Percentiles rank a stretch among this genome's conserved stretches.
These are phyloP conservation scores for Bucorvus abyssinicus DNA, from an alignment of 2,797 vertebrate species.

Conservation along the genomic window DNA sequence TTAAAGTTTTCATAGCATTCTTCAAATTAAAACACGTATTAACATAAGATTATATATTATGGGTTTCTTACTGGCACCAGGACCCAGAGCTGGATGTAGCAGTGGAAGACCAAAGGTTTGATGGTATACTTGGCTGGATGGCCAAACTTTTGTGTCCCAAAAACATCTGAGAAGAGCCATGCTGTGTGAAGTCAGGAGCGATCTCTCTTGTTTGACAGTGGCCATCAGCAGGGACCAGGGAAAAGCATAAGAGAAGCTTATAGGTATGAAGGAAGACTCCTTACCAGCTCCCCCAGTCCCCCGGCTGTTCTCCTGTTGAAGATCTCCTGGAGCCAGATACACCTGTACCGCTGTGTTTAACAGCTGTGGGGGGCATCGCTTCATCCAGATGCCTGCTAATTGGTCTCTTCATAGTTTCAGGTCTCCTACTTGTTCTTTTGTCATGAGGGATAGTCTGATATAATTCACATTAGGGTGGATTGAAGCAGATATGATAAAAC, in stretches of 20 bases:
- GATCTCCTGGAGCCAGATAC: background rate
- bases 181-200: background rate
- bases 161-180: background rate
- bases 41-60: background rate
- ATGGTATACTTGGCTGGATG: background rate
- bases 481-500: background rate
- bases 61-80: accelerated
- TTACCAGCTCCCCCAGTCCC: background rate
- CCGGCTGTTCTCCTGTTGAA: background rate
- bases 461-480: background rate
- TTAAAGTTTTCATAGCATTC: background rate
- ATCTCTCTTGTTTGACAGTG: background rate
- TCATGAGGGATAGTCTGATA: background rate
- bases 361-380: background rate
- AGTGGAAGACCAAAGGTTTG: background rate
- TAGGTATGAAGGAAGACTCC: background rate
- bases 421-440: background rate
- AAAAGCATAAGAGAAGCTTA: background rate
- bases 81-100: background rate
- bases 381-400: background rate
- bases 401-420: background rate
- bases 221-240: background rate
- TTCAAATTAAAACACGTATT: background rate
- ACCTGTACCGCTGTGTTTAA: background rate
- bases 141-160: background rate